These are phyloP conservation scores for Halcyon senegalensis DNA, from an alignment of 2,113 vertebrate genomes.

Conservation along the genomic window DNA sequence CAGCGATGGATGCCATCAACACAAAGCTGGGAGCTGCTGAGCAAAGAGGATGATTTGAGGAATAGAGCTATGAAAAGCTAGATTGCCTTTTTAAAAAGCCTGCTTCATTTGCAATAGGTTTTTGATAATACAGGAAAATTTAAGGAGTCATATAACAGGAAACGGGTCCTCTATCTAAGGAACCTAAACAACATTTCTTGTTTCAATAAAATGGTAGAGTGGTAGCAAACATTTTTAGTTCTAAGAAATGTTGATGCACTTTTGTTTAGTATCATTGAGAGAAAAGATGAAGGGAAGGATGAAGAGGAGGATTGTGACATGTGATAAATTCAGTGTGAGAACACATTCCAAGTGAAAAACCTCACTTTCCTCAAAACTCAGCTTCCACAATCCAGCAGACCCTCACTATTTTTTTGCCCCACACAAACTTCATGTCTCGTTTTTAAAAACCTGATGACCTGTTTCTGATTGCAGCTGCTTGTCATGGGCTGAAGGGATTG, in stretches of 20 bases:
- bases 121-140: not conserved
- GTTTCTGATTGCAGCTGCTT: not conserved
- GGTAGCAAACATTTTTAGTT: conserved; percentile 6
- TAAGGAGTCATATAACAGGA: not conserved
- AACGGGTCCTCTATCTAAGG: not conserved
- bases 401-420: not conserved
- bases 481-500: not conserved
- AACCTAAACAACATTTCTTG: not conserved
- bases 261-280: not conserved
- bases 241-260: not conserved
- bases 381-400: not conserved
- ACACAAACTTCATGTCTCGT: not conserved
- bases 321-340: not conserved
- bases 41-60: not conserved
- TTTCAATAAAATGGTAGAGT: not conserved
- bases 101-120: not conserved
- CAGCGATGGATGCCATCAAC: not conserved
- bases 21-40: not conserved
- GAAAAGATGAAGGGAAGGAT: not conserved
- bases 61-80: not conserved
- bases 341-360: not conserved
- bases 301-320: not conserved
- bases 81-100: not conserved
- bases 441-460: not conserved
- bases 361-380: not conserved